phyloP scores from a whole-genome alignment of 23 tunicate genomes.

The Styela clava region DNA sequence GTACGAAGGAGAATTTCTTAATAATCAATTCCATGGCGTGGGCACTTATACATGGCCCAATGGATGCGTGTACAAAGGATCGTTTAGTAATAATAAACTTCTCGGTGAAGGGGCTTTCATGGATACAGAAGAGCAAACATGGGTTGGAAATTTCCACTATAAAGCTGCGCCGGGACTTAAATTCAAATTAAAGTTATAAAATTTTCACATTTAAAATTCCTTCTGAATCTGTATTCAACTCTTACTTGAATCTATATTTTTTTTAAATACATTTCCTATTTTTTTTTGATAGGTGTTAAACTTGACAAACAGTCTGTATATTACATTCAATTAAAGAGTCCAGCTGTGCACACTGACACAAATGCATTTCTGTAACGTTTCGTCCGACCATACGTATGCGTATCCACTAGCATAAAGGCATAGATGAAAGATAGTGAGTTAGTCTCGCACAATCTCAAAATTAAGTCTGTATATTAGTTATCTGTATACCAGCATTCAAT shows the following conservation, averaged over 20 bases:
- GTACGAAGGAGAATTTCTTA: conserved; percentile 60
- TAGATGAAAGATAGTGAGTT: too few relatives aligned
- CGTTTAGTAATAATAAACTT: conserved; percentile 50
- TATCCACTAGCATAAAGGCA: too few relatives aligned
- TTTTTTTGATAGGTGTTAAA: neutral
- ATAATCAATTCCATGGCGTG: conserved; percentile 53
- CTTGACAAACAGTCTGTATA: too few relatives aligned
- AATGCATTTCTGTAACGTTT: too few relatives aligned
- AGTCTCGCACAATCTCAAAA: too few relatives aligned
- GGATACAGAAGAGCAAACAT: conserved; percentile 52
- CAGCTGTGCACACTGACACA: too few relatives aligned
- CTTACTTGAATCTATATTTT: neutral
- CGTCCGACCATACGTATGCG: too few relatives aligned
- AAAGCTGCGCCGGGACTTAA: conserved; percentile 87
- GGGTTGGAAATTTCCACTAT: conserved; percentile 68
- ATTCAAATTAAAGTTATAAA: conserved; percentile 44
- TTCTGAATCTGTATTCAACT: neutral
- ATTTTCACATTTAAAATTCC: conserved; percentile 5
- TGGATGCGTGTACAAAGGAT: conserved; percentile 66
- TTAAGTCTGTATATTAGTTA: too few relatives aligned
- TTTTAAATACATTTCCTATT: neutral
- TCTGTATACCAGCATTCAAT: too few relatives aligned
- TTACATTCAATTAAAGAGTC: too few relatives aligned
- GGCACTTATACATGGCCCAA: conserved; percentile 73
- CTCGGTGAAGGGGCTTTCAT: conserved; percentile 63